Base-by-base conservation (phyloP, 2,797 vertebrate genomes). In the Melanotaenia nigrans region DNA sequence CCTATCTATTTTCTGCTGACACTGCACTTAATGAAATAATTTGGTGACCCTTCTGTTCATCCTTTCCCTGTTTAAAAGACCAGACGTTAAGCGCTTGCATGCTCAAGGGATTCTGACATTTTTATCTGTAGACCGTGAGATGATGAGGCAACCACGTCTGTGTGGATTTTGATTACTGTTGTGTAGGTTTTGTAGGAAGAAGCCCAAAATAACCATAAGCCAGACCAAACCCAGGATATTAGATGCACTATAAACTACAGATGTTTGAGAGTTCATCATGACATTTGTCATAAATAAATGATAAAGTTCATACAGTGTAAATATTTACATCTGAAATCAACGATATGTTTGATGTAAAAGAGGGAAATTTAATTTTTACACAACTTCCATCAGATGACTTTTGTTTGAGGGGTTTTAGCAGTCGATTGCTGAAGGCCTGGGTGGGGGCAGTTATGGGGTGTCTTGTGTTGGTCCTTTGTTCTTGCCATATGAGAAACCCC, bases 381-480 rank as follows among this genome's bases (percentile, higher is more conserved):
- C 64, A 30, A 45, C 45, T 75, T 78, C 61, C 61, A 63, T 64
- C 68, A 73, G 71, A 73, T 66, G 81, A 78, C 25, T 1, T 57
- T 38, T 35, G n/a, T 65, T 38, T 28, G 53, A 77, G 30, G 32
- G n/a, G 40, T 45, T 16, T 58, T 62, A 14, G 70, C 69, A 62
- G 82, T 69, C 77, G 74, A 68, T 75, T 61, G 78, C 32, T 32
- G 33, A 70, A 80, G 3, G 70, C 64, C 66, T 80, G 20, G 24
- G 75, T 70, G n/a, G n/a, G 45, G 18, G 72, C 54, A 25, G 66
- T 56, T 64, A 75, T 58, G 56, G 81, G 80, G 57, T 73, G 72
- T 80, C 76, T 79, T 24, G 47, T 85, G 85, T 84, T 64, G 75
- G 65, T 59, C 86, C 90, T 91, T 92, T 92, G 92, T 93, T 90